Base-by-base conservation (phyloP, 2,797 vertebrate genomes). In the Acanthopagrus latus region DNA sequence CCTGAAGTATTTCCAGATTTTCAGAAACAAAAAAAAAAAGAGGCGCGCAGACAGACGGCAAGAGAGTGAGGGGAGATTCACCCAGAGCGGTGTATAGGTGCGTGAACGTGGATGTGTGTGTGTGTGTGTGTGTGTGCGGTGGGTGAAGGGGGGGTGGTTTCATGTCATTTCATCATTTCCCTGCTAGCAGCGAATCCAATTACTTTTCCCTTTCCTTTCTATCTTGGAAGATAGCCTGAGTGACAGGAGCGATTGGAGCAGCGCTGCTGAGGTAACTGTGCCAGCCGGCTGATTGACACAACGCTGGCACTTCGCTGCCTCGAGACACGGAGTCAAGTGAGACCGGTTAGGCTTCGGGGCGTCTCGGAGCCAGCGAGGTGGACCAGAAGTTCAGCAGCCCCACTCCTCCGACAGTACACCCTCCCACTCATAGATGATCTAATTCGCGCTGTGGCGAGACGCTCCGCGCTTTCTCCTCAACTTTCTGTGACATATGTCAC, bases 131-230 rank as follows among this genome's bases (percentile, higher is more conserved):
- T 71, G 59, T 59, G 81, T 62, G 72, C 48, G 79, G 56, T 74
- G 48, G 75, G 63, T 68, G 80, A 74, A 44, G 74, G 25, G 79
- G 77, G 74, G 55, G 25, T 48, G 87, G 84, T 92, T 91, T 89
- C 90, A 83, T 93, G 88, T 91, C 86, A 91, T 93, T 92, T 93
- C 92, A 92, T 94, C 93, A 92, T 93, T 93, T 93, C 86, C 86
- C 87, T 91, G 84, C 88, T 74, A 82, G 89, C 88, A 90, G 91
- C 83, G 87, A 93, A 93, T 93, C 90, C 89, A 94, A 94, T 93
- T 93, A 93, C 91, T 88, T 89, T 91, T 75, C 63, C 78, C 74
- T 85, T 81, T 89, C 83, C 85, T 81, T 84, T 92, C 90, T 83
- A 88, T 92, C 88, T 88, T 74, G 82, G 88, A 89, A 91, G 91